Conservation (phyloP, 2,888 invertebrate species). For the Dasypolia templi region DNA sequence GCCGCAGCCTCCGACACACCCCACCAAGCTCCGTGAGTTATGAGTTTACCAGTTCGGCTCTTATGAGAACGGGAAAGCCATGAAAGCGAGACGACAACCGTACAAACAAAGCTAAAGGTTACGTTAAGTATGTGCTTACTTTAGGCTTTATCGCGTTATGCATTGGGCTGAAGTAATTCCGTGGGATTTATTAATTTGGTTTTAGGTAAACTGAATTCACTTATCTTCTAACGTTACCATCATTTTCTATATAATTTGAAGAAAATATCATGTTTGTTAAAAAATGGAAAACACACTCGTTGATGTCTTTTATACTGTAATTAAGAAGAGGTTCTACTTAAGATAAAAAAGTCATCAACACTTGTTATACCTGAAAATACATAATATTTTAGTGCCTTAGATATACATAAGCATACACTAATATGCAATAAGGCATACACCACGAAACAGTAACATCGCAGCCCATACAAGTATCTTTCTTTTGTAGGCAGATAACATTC, state of each 20-base stretch:
- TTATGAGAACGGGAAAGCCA: constrained; percentile 75
- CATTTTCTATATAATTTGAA: neutral
- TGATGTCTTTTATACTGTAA: constrained; percentile 53
- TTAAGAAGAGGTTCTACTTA: neutral
- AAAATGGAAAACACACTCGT: constrained; percentile 13
- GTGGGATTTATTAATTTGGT: constrained; percentile 5
- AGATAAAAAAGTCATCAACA: neutral
- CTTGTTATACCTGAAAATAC: neutral
- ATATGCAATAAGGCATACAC: neutral
- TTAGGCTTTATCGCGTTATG: constrained; percentile 60
- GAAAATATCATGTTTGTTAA: neutral
- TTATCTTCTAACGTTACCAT: neutral
- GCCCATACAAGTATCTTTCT: constrained; percentile 49
- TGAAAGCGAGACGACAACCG: constrained; percentile 74
- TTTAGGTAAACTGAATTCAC: constrained; percentile 17
- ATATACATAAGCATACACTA: neutral
- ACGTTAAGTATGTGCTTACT: constrained; percentile 74
- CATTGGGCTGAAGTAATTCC: constrained; percentile 42
- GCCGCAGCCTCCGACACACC: constrained; percentile 85
- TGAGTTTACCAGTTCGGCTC: constrained; percentile 80
- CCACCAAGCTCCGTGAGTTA: constrained; percentile 83
- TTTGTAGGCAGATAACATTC: constrained; percentile 61
- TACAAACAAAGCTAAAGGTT: constrained; percentile 73
- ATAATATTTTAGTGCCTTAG: neutral
- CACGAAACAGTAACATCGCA: constrained; percentile 24